Conservation (phyloP, 2,797 vertebrate species). For the Synaphobranchus kaupii region DNA sequence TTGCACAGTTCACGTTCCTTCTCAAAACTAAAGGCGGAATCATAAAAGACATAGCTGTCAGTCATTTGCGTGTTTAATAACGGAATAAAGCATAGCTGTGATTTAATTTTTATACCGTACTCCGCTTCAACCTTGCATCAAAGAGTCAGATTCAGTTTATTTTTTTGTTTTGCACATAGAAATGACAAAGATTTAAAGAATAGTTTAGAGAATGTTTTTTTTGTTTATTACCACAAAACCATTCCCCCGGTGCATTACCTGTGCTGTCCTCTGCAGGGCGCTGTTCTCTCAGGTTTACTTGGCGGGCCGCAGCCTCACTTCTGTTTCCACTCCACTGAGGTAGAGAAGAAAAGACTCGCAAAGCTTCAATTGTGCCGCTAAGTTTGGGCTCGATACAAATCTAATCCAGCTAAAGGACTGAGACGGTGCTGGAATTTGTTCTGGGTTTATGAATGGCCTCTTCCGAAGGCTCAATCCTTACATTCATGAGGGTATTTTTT, state of each 20-base stretch:
- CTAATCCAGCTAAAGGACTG: constrained; percentile 58
- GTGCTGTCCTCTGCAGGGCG: constrained; percentile 63
- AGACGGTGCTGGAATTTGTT: constrained; percentile 56
- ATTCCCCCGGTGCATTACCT: constrained; percentile 36
- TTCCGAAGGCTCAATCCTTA: constrained; percentile 61
- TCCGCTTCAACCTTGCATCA: not conserved
- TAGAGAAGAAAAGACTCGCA: constrained; percentile 48
- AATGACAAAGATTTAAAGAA: constrained; percentile 40
- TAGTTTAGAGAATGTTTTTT: constrained; percentile 34
- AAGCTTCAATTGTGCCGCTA: constrained; percentile 59
- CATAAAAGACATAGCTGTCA: not conserved
- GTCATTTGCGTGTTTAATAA: not conserved
- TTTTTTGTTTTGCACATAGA: not conserved
- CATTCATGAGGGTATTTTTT: constrained; percentile 29
- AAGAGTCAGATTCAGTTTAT: not conserved
- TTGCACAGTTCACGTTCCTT: not conserved
- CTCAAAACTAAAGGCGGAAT: not conserved
- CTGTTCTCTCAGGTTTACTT: constrained; percentile 71
- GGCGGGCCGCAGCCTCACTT: constrained; percentile 28
- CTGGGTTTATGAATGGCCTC: constrained; percentile 66
- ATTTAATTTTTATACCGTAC: not conserved
- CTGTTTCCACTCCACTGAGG: constrained; percentile 34
- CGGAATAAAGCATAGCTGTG: not conserved
- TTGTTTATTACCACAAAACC: constrained; percentile 29
- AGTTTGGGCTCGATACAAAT: constrained; percentile 67